Base-by-base conservation (phyloP, 2,797 vertebrate genomes). In the Monodelphis domestica region DNA sequence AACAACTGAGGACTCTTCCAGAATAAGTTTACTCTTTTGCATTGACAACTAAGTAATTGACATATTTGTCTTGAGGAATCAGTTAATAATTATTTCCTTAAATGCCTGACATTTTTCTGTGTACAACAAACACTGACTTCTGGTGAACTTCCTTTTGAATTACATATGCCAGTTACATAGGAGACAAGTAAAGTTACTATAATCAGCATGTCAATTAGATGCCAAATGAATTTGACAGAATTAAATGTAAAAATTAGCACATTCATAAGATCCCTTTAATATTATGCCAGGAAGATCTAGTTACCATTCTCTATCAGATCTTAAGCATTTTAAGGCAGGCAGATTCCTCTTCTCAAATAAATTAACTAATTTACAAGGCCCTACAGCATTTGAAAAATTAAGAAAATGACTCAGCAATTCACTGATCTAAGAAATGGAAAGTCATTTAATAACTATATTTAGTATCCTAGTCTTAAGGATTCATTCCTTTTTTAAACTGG, bases 11-110 rank as follows among this genome's bases (percentile, higher is more conserved):
- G 24, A 55, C 38, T 10, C 29, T 90, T 94, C 56, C 70, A 21
- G 50, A 45, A 84, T 45, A 26, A 84, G 70, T 84, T 91, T 53
- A 12, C 2, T 95, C 52, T 59, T 92, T 93, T 94, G 95, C n/a
- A 88, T 88, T 94, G 78, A 91, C 96, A 97, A 96, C 91, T 95
- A 94, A 97, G 92, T 94, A 96, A 97, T 88, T 96, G 96, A 95
- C 93, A 94, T n/a, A 89, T 93, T 94, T 96, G 89, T 96, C 93
- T 98, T 95, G 94, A 97, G 95, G 97, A 97, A 96, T 97, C 96
- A 97, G 96, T 96, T 93, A 94, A 95, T 96, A 97, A 97, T 94
- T 97, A 94, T 95, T 96, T 93, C 95, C 95, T 96, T 91, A 96
- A 96, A 91, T 88, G 91, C 91, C 95, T 96, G 94, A 96, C 88